Percentiles rank a stretch among this genome's conserved stretches.
phyloP scores from a whole-genome alignment of 2,888 invertebrate species.

The Choristoneura rosaceana region DNA sequence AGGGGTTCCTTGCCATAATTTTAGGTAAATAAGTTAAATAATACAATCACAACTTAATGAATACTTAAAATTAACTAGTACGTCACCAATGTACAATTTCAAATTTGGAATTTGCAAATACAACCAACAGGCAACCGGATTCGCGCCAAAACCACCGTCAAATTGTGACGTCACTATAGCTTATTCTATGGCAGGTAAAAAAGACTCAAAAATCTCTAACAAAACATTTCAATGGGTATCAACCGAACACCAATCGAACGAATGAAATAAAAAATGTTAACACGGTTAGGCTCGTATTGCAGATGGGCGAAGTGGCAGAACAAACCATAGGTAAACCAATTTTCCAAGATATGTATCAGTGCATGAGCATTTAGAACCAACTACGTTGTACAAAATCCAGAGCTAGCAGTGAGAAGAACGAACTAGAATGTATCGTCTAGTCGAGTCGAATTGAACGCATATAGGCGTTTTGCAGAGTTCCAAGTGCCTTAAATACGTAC shows the following conservation, averaged over 20 bases:
- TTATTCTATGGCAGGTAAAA: constrained; percentile 85
- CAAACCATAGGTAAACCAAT: neutral
- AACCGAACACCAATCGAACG: constrained; percentile 67
- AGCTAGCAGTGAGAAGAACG: no score
- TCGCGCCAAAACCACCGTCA: constrained; percentile 24
- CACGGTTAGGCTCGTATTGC: constrained; percentile 12
- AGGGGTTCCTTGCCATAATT: constrained; percentile 84
- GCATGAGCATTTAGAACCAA: neutral
- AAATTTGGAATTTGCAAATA: constrained; percentile 67
- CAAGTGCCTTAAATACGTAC: no score
- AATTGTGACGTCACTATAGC: constrained; percentile 67
- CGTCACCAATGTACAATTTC: constrained; percentile 65
- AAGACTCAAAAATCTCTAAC: constrained; percentile 74
- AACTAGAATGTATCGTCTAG: no score
- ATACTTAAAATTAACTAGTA: constrained; percentile 83
- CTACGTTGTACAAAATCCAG: neutral
- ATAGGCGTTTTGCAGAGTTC: no score
- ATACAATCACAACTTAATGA: constrained; percentile 84
- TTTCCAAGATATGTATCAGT: neutral
- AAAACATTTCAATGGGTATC: constrained; percentile 69
- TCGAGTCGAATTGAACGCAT: no score
- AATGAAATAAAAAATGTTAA: constrained; percentile 60
- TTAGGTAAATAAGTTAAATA: constrained; percentile 84
- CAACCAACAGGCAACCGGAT: constrained; percentile 52
- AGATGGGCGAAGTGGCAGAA: neutral